Conservation (phyloP, 2,797 vertebrate genomes). For the Mormyrops boulengeri region DNA sequence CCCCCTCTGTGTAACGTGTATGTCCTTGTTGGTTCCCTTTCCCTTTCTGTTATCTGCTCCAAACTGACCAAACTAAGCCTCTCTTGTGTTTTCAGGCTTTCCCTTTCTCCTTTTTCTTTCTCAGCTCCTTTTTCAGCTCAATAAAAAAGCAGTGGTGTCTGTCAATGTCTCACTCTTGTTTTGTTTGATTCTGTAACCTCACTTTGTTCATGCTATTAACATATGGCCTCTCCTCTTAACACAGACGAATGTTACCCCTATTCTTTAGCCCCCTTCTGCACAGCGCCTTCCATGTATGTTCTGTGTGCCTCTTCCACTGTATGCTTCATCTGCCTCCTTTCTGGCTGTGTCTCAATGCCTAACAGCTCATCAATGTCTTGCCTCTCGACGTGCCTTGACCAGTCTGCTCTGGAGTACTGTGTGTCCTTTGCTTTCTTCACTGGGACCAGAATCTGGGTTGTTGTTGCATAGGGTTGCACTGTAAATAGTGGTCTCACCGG, state of each 20-base stretch:
- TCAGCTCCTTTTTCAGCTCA: constrained; percentile 46
- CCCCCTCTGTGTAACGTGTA: constrained; percentile 42
- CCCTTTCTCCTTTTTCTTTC: constrained; percentile 46
- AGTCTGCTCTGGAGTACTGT: constrained; percentile 48
- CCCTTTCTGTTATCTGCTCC: constrained; percentile 57
- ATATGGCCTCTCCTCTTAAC: constrained; percentile 54
- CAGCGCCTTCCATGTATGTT: constrained; percentile 47
- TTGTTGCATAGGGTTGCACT: background rate
- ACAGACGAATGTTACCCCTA: constrained; percentile 45
- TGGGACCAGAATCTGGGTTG: constrained; percentile 32
- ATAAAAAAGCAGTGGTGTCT: constrained; percentile 58
- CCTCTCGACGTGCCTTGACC: constrained; percentile 56
- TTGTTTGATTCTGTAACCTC: constrained; percentile 61
- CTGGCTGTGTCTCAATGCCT: constrained; percentile 44
- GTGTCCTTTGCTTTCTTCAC: constrained; percentile 36
- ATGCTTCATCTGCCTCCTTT: constrained; percentile 39
- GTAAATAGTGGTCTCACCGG: constrained; percentile 30
- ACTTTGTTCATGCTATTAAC: constrained; percentile 64
- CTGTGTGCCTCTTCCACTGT: constrained; percentile 37
- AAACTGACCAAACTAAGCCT: constrained; percentile 65
- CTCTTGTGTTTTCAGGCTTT: constrained; percentile 67
- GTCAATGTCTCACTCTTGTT: constrained; percentile 59
- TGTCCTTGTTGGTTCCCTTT: constrained; percentile 35
- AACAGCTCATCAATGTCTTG: constrained; percentile 50
- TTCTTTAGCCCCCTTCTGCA: constrained; percentile 32